Evolutionary conservation across 2,888 invertebrate species (phyloP).

Genomic region (Drosophila siamana): DNA sequence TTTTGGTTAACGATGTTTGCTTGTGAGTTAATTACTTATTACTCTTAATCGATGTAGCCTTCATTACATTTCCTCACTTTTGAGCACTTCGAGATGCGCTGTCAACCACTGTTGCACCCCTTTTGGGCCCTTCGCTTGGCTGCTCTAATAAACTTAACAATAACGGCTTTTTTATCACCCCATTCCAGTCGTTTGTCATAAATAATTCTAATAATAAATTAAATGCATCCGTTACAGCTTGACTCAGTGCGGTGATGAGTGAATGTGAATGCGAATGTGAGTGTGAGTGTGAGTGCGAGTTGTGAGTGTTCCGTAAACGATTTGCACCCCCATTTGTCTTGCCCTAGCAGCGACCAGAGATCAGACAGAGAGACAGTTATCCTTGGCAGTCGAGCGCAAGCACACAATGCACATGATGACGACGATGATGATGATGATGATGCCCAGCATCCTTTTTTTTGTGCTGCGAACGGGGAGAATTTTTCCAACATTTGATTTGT

Average conservation of each 20-base stretch:
- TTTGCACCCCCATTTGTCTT: conserved; percentile 82
- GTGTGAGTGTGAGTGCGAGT: conserved; percentile 39
- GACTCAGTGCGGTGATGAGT: conserved; percentile 59
- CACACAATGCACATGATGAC: conserved; percentile 54
- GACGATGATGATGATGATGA: conserved; percentile 34
- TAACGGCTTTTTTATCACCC: conserved; percentile 78
- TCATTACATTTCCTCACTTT: conserved; percentile 1
- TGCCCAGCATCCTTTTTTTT: conserved; percentile 32
- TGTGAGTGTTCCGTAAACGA: conserved; percentile 59
- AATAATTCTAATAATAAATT: conserved; percentile 85
- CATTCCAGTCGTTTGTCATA: conserved; percentile 77
- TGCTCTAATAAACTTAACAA: conserved; percentile 77
- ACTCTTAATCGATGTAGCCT: neutral
- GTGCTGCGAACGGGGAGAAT: conserved; percentile 29
- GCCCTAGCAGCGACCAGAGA: conserved; percentile 43
- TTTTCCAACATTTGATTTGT: conserved; percentile 55
- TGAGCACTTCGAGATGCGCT: conserved; percentile 9
- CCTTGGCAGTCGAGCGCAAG: conserved; percentile 73
- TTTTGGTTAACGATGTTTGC: neutral
- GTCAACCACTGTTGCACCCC: conserved; percentile 69
- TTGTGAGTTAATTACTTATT: neutral
- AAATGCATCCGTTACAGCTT: conserved; percentile 84
- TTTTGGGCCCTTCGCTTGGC: conserved; percentile 41
- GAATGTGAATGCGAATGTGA: conserved; percentile 39
- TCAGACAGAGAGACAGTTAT: conserved; percentile 65